Conservation (phyloP, 1,140 invertebrate genomes). For the Leptinotarsa lineolata region DNA sequence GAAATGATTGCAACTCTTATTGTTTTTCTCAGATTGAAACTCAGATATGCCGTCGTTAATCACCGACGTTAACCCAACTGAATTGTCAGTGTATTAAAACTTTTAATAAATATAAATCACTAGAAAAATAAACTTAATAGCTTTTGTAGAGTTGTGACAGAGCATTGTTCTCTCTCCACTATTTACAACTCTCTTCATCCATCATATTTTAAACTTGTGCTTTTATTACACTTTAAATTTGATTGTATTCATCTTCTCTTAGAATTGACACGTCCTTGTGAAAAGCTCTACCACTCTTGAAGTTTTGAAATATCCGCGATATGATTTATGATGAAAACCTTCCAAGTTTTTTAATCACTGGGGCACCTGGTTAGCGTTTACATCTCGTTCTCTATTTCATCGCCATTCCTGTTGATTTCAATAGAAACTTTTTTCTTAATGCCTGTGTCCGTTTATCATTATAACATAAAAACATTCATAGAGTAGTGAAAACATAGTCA, state of each 20-base stretch:
- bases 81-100: conserved; percentile 23
- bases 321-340: conserved; percentile 26
- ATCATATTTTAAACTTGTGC: conserved; percentile 30
- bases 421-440: no score
- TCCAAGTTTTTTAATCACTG: conserved; percentile 23
- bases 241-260: conserved; percentile 37
- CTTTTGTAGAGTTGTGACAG: conserved; percentile 24
- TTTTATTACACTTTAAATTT: conserved; percentile 39
- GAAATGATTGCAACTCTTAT: background rate
- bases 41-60: conserved; percentile 29
- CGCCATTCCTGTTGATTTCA: no score
- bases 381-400: background rate
- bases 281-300: conserved; percentile 34
- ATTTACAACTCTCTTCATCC: conserved; percentile 31
- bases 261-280: conserved; percentile 39
- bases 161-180: conserved; percentile 11
- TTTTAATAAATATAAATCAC: conserved; percentile 30
- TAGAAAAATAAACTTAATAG: conserved; percentile 26
- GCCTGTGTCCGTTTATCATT: no score
- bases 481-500: no score
- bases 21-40: background rate
- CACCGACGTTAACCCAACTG: conserved; percentile 16
- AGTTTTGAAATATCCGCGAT: conserved; percentile 25
- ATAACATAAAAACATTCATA: no score
- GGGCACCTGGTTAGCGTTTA: background rate